Percentiles rank a stretch among this genome's conserved stretches.
phyloP scores from a whole-genome alignment of 1,140 invertebrate species.

The Calosoma granatense region DNA sequence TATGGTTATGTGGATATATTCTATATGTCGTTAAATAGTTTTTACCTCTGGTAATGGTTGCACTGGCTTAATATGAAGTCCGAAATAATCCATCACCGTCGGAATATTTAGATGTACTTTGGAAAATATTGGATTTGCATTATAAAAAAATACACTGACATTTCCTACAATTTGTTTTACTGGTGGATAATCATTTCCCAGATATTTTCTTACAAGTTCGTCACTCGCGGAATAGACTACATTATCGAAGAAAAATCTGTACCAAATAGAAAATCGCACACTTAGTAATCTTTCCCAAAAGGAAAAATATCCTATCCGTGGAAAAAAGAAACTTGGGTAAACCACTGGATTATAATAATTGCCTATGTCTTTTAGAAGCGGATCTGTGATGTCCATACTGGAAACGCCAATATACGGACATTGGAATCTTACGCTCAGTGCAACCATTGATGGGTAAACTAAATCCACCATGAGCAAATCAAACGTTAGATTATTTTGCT shows the following conservation, averaged over 20 bases:
- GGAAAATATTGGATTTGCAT: conserved; percentile 36
- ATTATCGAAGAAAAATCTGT: conserved; percentile 13
- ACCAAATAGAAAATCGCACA: not conserved
- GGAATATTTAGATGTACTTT: conserved; percentile 36
- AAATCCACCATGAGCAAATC: conserved; percentile 30
- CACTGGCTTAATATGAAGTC: conserved; percentile 36
- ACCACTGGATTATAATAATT: conserved; percentile 11
- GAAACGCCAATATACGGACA: conserved; percentile 25
- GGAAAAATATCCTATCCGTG: not conserved
- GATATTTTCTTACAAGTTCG: conserved; percentile 29
- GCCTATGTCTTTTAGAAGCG: conserved; percentile 19
- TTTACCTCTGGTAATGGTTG: conserved; percentile 31
- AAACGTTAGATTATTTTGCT: conserved; percentile 25
- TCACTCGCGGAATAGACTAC: conserved; percentile 23
- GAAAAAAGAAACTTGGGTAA: not conserved
- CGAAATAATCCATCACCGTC: conserved; percentile 37
- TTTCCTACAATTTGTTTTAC: conserved; percentile 37
- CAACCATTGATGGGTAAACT: conserved; percentile 21
- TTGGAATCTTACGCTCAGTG: conserved; percentile 26
- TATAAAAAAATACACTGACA: conserved; percentile 41
- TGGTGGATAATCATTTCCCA: conserved; percentile 32
- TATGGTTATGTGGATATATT: too few species aligned
- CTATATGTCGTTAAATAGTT: too few species aligned
- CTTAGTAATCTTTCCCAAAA: conserved; percentile 3
- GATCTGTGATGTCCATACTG: conserved; percentile 16